Evolutionary conservation across 1,140 invertebrate genomes (phyloP), one percentile per base, ranked within the genome.

Genomic region (Phenacoccus solenopsis): DNA sequence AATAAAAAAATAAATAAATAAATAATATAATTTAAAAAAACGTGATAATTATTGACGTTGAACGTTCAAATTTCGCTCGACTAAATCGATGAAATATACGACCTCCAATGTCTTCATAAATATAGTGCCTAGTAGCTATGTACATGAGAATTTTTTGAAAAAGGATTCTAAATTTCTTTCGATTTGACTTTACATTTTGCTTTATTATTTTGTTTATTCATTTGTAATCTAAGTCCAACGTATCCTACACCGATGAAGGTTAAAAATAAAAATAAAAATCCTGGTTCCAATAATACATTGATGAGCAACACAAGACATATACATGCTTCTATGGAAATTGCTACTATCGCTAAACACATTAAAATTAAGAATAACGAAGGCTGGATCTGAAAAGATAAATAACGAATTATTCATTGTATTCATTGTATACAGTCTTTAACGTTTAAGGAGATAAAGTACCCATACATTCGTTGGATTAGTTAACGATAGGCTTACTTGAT

Each of bases 121-220:
- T 10, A 38, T n/a, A 38, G n/a, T 38, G n/a, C n/a, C 32, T n/a
- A n/a, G 9, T 10, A 38, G n/a, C 9, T 38, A 10, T 38, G 9
- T 10, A 10, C 32, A 38, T 38, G 9, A 38, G 32, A 38, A 38
- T n/a, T 38, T 10, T 38, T 38, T 10, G 32, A 38, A 38, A 38
- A n/a, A 38, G n/a, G n/a, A 10, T 38, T 38, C 13, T 64, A 64
- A 25, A 64, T 64, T 27, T 64, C 59, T 64, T 64, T 64, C 22
- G 59, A 64, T 24, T 64, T 64, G 9, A 25, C 20, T 64, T 64
- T 64, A 5, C 22, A 1, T 27, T 64, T 64, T 16, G 38, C 3
- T 27, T 64, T 64, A 24, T 22, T 64, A 5, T 4, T 24, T 24
- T 25, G 59, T 64, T 27, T 64, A 10, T 3, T 64, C 3, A 22